These are phyloP conservation scores for Leucophora obtusa DNA, from an alignment of 2,888 invertebrate species.

Conservation along the genomic window DNA sequence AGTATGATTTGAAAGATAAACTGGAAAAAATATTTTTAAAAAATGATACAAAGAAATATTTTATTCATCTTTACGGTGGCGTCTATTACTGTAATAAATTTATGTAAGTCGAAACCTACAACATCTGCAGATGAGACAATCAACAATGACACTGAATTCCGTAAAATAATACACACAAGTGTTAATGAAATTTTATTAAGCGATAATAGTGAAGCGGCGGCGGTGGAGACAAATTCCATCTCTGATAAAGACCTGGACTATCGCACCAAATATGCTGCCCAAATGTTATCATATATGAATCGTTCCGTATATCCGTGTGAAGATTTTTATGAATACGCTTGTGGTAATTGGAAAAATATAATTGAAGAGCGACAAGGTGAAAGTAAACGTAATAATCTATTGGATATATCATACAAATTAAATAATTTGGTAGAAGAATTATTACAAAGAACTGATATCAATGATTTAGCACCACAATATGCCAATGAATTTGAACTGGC, in stretches of 20 bases:
- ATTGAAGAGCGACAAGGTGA: conserved; percentile 65
- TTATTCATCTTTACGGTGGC: conserved; percentile 20
- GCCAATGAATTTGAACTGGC: conserved; percentile 69
- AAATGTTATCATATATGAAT: conserved; percentile 75
- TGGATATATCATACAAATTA: conserved; percentile 71
- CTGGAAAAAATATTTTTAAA: conserved; percentile 11
- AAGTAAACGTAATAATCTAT: conserved; percentile 70
- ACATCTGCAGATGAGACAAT: background rate
- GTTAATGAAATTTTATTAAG: conserved; percentile 13
- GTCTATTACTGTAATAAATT: conserved; percentile 12
- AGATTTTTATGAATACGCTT: conserved; percentile 76
- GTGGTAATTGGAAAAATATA: conserved; percentile 74
- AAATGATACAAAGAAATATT: conserved; percentile 24
- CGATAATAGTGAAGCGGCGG: background rate
- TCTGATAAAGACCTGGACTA: conserved; percentile 42
- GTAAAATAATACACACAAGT: background rate
- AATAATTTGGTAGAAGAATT: conserved; percentile 65
- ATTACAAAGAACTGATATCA: conserved; percentile 58
- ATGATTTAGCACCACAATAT: conserved; percentile 60
- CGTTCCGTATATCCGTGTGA: conserved; percentile 72
- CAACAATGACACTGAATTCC: background rate
- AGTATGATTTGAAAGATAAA: conserved; percentile 12
- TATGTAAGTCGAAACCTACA: conserved; percentile 41
- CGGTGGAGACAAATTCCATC: conserved; percentile 19
- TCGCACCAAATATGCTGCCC: conserved; percentile 67